Conservation (phyloP, 1,140 invertebrate species). For the Apis cerana region DNA sequence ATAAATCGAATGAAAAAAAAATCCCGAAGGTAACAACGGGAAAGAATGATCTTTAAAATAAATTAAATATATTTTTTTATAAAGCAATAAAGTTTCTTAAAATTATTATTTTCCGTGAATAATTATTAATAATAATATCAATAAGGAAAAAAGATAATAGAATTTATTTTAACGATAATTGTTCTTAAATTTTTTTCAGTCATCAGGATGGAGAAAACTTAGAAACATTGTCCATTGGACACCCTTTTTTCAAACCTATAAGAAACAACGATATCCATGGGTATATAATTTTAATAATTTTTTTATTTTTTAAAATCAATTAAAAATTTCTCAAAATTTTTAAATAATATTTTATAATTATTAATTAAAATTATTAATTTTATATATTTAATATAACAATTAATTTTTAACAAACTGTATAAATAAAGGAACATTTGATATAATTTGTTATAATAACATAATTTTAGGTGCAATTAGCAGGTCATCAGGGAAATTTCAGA, state of each 20-base stretch:
- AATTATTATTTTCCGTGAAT: neutral
- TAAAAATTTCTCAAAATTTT: neutral
- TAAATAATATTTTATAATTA: neutral
- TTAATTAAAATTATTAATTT: neutral
- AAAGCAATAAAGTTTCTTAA: no score
- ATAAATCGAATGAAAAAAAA: slow-evolving; percentile 18
- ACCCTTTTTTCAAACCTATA: slow-evolving; percentile 97
- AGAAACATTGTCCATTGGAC: slow-evolving; percentile 97
- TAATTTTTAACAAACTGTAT: neutral
- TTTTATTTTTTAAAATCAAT: neutral
- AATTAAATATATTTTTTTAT: neutral
- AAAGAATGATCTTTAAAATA: neutral
- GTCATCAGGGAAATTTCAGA: slow-evolving; percentile 97
- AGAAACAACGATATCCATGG: slow-evolving; percentile 97
- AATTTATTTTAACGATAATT: neutral
- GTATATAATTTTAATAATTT: slow-evolving; percentile 68
- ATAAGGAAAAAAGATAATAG: neutral
- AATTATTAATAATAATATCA: neutral
- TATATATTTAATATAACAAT: neutral
- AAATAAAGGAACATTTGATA: no score
- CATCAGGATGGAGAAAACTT: slow-evolving; percentile 95
- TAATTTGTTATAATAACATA: neutral
- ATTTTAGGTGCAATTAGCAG: slow-evolving; percentile 89
- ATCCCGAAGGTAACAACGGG: slow-evolving; percentile 29
- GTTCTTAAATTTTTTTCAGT: slow-evolving; percentile 83